A percentile compares a stretch with the other conserved stretches of the same genome.
Evolutionary conservation across 2,113 vertebrate species (phyloP).

Genomic region (Hydrolagus affinis): DNA sequence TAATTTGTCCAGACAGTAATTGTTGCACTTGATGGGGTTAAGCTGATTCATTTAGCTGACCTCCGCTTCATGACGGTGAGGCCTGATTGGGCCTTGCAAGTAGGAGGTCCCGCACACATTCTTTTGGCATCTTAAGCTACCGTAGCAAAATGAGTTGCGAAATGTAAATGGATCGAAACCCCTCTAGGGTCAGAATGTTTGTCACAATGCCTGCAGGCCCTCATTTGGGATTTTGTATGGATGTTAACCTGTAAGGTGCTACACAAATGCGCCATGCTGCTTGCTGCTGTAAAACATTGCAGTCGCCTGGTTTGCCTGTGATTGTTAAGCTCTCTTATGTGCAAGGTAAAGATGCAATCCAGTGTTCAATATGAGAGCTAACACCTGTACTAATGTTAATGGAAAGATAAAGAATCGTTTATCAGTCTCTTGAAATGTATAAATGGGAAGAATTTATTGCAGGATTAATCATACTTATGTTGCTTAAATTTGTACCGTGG

Average conservation of each 20-base stretch:
- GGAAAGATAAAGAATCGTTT: not conserved
- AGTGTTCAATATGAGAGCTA: not conserved
- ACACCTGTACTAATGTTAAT: not conserved
- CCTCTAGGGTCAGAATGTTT: not conserved
- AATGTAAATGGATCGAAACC: not conserved
- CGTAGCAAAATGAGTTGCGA: not conserved
- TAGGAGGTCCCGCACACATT: not conserved
- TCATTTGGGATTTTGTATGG: not conserved
- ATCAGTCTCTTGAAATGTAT: slow-evolving; percentile 9
- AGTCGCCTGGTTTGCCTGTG: not conserved
- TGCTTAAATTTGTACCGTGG: not conserved
- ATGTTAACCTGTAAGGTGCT: not conserved
- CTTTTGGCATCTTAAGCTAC: not conserved
- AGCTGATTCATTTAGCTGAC: slow-evolving; percentile 37
- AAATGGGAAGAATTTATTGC: not conserved
- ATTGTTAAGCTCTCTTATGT: not conserved
- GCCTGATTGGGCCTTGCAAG: slow-evolving; percentile 32
- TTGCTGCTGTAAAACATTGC: not conserved
- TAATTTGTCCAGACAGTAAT: slow-evolving; percentile 37
- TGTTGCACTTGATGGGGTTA: slow-evolving; percentile 38
- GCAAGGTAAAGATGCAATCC: not conserved
- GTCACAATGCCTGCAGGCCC: not conserved
- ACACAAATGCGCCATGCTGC: not conserved
- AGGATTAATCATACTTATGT: not conserved
- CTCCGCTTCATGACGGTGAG: slow-evolving; percentile 13